Base-by-base conservation (phyloP, 2,888 invertebrate genomes). In the Erynnis tages region DNA sequence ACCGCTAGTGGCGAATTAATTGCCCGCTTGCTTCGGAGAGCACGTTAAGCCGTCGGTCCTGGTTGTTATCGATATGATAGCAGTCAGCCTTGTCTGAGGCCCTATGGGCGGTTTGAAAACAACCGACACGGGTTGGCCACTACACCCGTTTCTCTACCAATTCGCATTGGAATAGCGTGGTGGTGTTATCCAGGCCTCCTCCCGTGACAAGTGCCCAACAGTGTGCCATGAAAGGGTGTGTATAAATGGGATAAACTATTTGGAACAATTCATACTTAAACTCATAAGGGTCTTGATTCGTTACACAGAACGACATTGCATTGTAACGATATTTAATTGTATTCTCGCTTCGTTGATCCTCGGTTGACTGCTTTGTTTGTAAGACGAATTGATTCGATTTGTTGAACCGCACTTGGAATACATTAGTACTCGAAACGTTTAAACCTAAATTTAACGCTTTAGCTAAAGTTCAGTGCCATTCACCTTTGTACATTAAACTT, bases 291-390 rank as follows among this genome's bases (percentile, higher is more conserved):
- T 17, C 21, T 37, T 21, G 19, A 37, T 37, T 37, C 37, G 8
- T 34, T 16, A 34, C 14, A n/a, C 37, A 5, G 11, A 11, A 17
- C 10, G 14, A 34, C 45, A 45, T 16, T 34, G 45, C 34, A 34
- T 45, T 45, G 45, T 45, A 25, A 35, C 19, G 10, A 45, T 45
- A 45, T 35, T 46, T 46, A 35, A 35, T 46, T 46, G 45, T 34
- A 45, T 25, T 46, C 25, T 25, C 25, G 46, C 35, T 35, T 27
- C 46, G 34, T 2, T 46, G 46, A 8, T 46, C 23, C 17, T 45
- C 23, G 19, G 19, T 45, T 45, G 25, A 14, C 34, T 25, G 7
- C 7, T 4, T 29, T 41, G 29, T 41, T 29, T 43, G 19, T 19
- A 29, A 17, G 10, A 46, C 25, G 25, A 34, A 46, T 35, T 35